Evolutionary conservation across 2,797 vertebrate genomes (phyloP).

Genomic region (Melanotaenia nigrans): DNA sequence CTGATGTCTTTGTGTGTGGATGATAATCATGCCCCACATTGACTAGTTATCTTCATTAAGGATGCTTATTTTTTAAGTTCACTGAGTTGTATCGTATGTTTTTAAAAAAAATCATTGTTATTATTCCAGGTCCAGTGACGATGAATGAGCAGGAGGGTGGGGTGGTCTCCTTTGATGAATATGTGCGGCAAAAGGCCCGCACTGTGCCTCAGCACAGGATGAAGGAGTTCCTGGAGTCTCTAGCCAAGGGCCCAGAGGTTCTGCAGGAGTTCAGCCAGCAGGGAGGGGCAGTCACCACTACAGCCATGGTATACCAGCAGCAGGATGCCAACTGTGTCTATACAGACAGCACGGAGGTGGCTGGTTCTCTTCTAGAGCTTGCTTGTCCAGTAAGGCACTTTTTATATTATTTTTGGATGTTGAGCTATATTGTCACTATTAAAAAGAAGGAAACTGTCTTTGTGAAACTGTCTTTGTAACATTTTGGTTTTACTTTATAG

Average conservation of each 20-base stretch:
- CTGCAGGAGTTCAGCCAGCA: conserved; percentile 96
- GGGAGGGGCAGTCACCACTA: conserved; percentile 81
- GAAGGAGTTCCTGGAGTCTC: conserved; percentile 99
- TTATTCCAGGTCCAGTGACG: conserved; percentile 66
- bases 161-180: conserved; percentile 98
- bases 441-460: background rate
- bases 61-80: background rate
- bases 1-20: no score
- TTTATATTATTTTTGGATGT: background rate
- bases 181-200: conserved; percentile 97
- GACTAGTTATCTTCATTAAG: no score
- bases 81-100: background rate
- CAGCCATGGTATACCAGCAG: conserved; percentile 96
- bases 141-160: conserved; percentile 99
- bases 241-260: conserved; percentile 95
- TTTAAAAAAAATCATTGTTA: background rate
- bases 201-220: conserved; percentile 98
- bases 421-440: background rate
- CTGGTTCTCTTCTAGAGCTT: conserved; percentile 96
- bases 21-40: background rate
- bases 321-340: conserved; percentile 96
- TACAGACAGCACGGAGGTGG: conserved; percentile 98
- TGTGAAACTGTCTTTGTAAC: background rate
- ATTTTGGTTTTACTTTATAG: no score
- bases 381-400: conserved; percentile 91